These are phyloP conservation scores for Heteromormyrus szaboi DNA, from an alignment of 2,797 vertebrate species.

Conservation along the genomic window DNA sequence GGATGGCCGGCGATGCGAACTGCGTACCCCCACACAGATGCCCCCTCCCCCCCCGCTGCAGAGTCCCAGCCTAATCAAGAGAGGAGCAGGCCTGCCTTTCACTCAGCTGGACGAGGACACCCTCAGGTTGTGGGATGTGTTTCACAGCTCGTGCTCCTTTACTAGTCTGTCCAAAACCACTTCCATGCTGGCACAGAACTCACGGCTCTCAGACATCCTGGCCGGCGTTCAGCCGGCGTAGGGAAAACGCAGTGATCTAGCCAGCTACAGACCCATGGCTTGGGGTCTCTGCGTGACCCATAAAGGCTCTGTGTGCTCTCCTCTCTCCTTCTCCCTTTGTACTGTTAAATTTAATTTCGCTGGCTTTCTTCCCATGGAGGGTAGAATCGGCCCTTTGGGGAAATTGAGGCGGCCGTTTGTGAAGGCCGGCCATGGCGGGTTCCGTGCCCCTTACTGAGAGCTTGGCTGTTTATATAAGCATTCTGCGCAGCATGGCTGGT, in stretches of 20 bases:
- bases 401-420: not conserved
- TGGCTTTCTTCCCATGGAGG: not conserved
- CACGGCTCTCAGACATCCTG: not conserved
- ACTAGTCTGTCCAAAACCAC: conserved; percentile 5
- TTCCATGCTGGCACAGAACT: not conserved
- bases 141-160: not conserved
- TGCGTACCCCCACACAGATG: not conserved
- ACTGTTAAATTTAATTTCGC: not conserved
- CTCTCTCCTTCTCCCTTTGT: not conserved
- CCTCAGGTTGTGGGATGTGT: not conserved
- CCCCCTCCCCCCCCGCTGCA: not conserved
- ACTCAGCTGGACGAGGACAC: not conserved
- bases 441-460: not conserved
- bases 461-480: not conserved
- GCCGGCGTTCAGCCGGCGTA: not conserved
- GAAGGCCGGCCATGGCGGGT: not conserved
- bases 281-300: not conserved
- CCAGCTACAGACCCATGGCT: not conserved
- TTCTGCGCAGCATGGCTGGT: not conserved
- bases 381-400: not conserved
- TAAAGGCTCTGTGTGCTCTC: not conserved
- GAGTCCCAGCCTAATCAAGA: not conserved
- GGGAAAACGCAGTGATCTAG: not conserved
- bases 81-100: not conserved
- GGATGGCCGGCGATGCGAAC: not conserved